A percentile compares a stretch with the other conserved stretches of the same genome.
Conservation (phyloP, 1,140 invertebrate species). For the Solenopsis fugax region DNA sequence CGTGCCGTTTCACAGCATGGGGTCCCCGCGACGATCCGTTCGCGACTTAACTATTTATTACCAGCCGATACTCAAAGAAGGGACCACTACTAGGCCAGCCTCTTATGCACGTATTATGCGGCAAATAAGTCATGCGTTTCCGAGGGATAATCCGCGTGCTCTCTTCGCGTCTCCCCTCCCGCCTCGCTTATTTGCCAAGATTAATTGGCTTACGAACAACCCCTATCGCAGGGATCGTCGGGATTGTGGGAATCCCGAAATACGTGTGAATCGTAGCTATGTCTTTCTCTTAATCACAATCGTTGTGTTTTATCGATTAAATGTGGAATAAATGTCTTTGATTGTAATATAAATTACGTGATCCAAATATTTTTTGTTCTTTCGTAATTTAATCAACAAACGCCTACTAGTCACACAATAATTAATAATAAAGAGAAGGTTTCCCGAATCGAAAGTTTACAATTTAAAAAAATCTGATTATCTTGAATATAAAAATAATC, state of each 20-base stretch:
- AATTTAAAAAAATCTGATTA: too few relatives aligned
- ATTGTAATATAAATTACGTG: background rate
- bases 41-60: constrained; percentile 80
- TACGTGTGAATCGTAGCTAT: background rate
- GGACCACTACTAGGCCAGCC: background rate
- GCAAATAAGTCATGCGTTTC: constrained; percentile 83
- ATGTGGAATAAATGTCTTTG: background rate
- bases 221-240: constrained; percentile 4
- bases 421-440: too few relatives aligned
- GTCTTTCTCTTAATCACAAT: background rate
- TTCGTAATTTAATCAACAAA: too few relatives aligned
- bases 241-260: constrained; percentile 61
- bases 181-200: constrained; percentile 81
- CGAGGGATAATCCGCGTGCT: constrained; percentile 66
- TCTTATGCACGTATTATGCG: constrained; percentile 77
- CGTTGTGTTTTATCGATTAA: background rate
- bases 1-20: constrained; percentile 83
- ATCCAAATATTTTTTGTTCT: too few relatives aligned
- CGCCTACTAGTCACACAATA: too few relatives aligned
- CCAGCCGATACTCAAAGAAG: constrained; percentile 70
- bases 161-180: constrained; percentile 74
- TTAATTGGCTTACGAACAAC: constrained; percentile 83
- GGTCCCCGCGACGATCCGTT: constrained; percentile 68
- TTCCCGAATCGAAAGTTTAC: too few relatives aligned
- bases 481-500: too few relatives aligned